Evolutionary conservation across 2,113 vertebrate genomes (phyloP).

Genomic region (Alces alces): DNA sequence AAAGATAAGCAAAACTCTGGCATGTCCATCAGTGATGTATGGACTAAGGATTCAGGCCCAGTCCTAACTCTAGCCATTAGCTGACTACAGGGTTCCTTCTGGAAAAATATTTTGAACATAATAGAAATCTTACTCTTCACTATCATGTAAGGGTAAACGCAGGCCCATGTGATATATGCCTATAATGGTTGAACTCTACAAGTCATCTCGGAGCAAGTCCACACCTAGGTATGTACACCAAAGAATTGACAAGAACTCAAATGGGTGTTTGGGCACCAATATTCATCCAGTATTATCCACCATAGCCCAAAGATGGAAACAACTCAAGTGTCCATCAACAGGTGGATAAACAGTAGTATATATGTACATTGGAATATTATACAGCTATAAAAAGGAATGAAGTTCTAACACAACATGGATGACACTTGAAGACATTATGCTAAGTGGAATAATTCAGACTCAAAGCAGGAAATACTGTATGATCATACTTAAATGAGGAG

Average conservation of each 20-base stretch:
- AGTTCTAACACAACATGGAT: background rate
- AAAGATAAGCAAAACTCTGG: background rate
- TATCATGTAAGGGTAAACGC: background rate
- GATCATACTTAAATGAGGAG: background rate
- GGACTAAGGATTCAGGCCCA: background rate
- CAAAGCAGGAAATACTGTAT: background rate
- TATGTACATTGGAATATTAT: background rate
- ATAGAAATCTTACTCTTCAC: background rate
- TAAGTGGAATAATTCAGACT: background rate
- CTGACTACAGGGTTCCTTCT: background rate
- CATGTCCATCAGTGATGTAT: background rate
- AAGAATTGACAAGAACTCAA: background rate
- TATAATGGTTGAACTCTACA: background rate
- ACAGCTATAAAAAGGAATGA: background rate
- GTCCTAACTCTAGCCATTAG: background rate
- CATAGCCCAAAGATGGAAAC: background rate
- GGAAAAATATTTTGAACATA: background rate
- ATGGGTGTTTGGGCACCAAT: background rate
- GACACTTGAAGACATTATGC: background rate
- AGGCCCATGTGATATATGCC: background rate
- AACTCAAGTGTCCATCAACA: background rate
- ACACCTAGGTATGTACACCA: background rate
- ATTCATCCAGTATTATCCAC: background rate
- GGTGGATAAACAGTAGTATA: background rate
- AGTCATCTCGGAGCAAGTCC: background rate